These are phyloP conservation scores for Unio pictorum DNA, from an alignment of 2,888 invertebrate genomes.

Conservation along the genomic window DNA sequence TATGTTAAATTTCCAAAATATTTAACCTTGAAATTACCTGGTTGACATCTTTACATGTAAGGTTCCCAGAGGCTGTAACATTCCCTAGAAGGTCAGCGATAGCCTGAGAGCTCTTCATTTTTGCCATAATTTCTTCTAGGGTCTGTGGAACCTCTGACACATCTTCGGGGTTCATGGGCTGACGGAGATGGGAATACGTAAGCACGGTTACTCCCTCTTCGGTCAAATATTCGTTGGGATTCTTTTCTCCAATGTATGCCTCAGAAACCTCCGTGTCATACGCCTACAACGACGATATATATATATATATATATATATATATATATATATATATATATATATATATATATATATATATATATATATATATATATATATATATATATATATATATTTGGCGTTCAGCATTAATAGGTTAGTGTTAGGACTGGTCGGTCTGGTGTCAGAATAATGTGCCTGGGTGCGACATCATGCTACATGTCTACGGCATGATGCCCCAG, in stretches of 20 bases:
- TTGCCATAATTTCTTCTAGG: slow-evolving; percentile 34
- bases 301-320: neutral
- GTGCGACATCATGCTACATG: too few relatives aligned
- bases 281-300: slow-evolving; percentile 6
- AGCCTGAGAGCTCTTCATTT: slow-evolving; percentile 38
- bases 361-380: too few relatives aligned
- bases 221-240: slow-evolving; percentile 16
- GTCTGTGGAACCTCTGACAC: slow-evolving; percentile 32
- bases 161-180: slow-evolving; percentile 34
- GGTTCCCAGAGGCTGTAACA: slow-evolving; percentile 5
- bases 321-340: slow-evolving; percentile 1
- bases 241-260: slow-evolving; percentile 11
- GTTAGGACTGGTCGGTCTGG: too few relatives aligned
- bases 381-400: too few relatives aligned
- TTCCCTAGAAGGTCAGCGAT: slow-evolving; percentile 27
- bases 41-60: slow-evolving; percentile 42
- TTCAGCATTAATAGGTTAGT: too few relatives aligned
- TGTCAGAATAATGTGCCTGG: too few relatives aligned
- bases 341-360: neutral
- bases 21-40: slow-evolving; percentile 21
- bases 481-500: too few relatives aligned
- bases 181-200: slow-evolving; percentile 29
- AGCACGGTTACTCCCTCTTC: slow-evolving; percentile 19
- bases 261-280: slow-evolving; percentile 20
- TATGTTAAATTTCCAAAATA: too few relatives aligned